Evolutionary conservation across 2,888 invertebrate species (phyloP).

Genomic region (Bimastos eiseni): DNA sequence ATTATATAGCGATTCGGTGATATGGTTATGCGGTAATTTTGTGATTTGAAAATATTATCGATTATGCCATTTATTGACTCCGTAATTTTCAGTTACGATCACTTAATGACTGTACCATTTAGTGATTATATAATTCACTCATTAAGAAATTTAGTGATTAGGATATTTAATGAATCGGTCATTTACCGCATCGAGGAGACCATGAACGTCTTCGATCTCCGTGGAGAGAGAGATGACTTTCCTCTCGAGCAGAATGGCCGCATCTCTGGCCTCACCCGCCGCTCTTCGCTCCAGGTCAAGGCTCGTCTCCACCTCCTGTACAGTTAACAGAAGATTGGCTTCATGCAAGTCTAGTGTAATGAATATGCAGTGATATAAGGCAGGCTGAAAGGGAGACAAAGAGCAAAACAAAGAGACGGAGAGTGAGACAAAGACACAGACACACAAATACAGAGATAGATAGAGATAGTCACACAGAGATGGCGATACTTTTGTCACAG

Average conservation of each 20-base stretch:
- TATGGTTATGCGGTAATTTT: too few relatives aligned
- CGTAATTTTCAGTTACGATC: too few relatives aligned
- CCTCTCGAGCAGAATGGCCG: constrained; percentile 22
- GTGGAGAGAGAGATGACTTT: constrained; percentile 26
- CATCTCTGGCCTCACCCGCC: constrained; percentile 29
- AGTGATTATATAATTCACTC: neutral
- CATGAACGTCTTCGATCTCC: constrained; percentile 34
- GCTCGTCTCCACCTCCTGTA: constrained; percentile 32
- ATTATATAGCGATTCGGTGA: too few relatives aligned
- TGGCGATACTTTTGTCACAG: neutral
- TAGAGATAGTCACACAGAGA: neutral
- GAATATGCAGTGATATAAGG: neutral
- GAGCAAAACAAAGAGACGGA: neutral
- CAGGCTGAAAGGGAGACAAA: neutral
- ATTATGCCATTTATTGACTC: too few relatives aligned
- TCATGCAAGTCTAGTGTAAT: neutral
- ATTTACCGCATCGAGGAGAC: constrained; percentile 31
- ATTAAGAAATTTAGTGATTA: neutral
- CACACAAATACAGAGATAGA: neutral
- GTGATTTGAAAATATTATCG: too few relatives aligned
- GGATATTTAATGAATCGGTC: neutral
- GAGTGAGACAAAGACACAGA: neutral
- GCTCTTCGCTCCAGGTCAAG: constrained; percentile 32
- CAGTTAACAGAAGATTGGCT: neutral
- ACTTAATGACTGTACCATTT: neutral